Conservation (phyloP, 1,140 invertebrate species). For the Metaphire vulgaris region DNA sequence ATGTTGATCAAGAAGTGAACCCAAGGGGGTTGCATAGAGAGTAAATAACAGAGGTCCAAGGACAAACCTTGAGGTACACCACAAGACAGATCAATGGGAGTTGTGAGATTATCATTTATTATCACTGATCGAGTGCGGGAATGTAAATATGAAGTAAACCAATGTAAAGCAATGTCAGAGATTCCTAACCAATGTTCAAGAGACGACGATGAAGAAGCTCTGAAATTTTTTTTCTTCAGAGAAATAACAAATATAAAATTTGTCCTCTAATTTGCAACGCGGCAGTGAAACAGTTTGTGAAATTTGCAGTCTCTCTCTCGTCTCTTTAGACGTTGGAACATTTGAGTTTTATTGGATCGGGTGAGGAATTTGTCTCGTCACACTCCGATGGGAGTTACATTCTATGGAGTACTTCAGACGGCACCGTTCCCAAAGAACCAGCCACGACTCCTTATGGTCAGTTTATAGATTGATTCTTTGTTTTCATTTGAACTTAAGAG, state of each 20-base stretch:
- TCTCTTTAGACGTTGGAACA: constrained; percentile 63
- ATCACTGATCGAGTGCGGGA: too few species aligned
- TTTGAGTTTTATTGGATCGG: constrained; percentile 73
- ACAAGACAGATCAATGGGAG: too few species aligned
- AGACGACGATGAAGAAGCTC: not conserved
- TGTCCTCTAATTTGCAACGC: too few species aligned
- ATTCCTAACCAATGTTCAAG: not conserved
- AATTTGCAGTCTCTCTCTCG: not conserved
- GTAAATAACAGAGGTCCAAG: too few species aligned
- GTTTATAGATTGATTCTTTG: not conserved
- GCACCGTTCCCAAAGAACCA: constrained; percentile 54
- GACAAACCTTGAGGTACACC: too few species aligned
- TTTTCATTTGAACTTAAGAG: not conserved
- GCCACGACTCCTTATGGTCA: constrained; percentile 50
- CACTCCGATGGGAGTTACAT: constrained; percentile 90
- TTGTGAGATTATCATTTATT: too few species aligned
- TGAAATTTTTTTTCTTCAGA: not conserved
- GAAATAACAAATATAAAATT: not conserved
- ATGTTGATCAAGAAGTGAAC: not conserved
- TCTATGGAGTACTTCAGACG: constrained; percentile 62
- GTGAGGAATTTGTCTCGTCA: constrained; percentile 76
- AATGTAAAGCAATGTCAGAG: not conserved
- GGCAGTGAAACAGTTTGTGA: too few species aligned
- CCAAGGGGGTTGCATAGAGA: too few species aligned
- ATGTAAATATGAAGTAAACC: not conserved